phyloP scores from a whole-genome alignment of 2,113 vertebrate genomes.

The Thalassoma bifasciatum region DNA sequence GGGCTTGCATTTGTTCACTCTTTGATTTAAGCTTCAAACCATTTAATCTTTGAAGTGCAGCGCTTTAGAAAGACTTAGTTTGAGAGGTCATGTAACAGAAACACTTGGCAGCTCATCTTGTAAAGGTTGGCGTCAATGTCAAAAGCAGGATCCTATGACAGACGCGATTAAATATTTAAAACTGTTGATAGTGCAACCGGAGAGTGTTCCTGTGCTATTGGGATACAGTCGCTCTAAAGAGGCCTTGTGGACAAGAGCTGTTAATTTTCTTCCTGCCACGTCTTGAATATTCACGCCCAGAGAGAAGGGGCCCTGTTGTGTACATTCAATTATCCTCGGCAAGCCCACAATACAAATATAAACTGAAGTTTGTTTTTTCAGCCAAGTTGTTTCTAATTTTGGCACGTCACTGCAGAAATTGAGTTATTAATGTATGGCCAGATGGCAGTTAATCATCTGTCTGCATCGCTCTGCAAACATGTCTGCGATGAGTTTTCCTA shows the following conservation, averaged over 20 bases:
- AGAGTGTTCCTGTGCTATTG: conserved; percentile 63
- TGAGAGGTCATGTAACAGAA: conserved; percentile 50
- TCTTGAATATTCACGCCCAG: conserved; percentile 27
- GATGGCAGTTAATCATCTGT: conserved; percentile 62
- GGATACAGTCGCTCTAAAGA: conserved; percentile 73
- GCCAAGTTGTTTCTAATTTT: conserved; percentile 22
- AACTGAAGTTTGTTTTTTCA: conserved; percentile 4
- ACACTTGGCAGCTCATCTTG: conserved; percentile 55
- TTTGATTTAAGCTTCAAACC: conserved; percentile 5
- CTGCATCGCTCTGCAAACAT: conserved; percentile 41
- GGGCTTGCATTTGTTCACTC: conserved; percentile 25
- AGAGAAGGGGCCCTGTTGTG: conserved; percentile 6
- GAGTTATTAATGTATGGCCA: conserved; percentile 50
- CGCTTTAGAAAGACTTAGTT: conserved; percentile 36
- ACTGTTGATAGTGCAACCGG: conserved; percentile 75
- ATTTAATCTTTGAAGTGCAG: conserved; percentile 50
- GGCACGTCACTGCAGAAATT: not conserved
- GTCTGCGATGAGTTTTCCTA: conserved; percentile 27
- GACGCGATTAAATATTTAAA: conserved; percentile 82
- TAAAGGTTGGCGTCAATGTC: conserved; percentile 80
- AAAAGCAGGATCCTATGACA: conserved; percentile 79
- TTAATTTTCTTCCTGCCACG: conserved; percentile 72
- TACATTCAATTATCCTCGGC: conserved; percentile 35
- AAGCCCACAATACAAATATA: conserved; percentile 22
- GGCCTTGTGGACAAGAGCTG: conserved; percentile 78